Evolutionary conservation across 2,113 vertebrate genomes (phyloP).

Genomic region (Cygnus atratus): DNA sequence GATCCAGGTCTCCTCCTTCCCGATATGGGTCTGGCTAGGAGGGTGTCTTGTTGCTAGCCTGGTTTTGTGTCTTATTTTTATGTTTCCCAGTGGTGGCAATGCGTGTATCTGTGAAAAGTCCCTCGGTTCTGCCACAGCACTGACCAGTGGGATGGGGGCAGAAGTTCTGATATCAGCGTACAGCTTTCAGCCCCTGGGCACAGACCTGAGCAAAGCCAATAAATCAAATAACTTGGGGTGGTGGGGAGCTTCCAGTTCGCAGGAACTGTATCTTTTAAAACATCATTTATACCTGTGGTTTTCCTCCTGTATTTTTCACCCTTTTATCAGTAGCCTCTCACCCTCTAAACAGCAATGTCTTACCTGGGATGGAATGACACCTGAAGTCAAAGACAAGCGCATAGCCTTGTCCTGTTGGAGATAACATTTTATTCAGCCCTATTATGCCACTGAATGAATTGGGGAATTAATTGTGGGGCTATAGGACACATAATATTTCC

Average conservation of each 20-base stretch:
- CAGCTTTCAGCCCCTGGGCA: neutral
- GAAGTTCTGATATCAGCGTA: neutral
- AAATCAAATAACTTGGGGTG: neutral
- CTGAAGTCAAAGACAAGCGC: neutral
- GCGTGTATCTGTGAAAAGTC: neutral
- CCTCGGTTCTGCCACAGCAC: neutral
- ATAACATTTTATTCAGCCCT: neutral
- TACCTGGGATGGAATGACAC: neutral
- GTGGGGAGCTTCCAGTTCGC: neutral
- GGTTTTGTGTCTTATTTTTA: neutral
- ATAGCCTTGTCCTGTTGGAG: neutral
- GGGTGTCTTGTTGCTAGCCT: neutral
- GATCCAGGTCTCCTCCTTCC: neutral
- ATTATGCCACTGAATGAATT: neutral
- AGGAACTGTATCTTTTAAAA: neutral
- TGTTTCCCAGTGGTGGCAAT: neutral
- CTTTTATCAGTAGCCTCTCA: neutral
- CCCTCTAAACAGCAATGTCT: neutral
- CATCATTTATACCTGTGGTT: neutral
- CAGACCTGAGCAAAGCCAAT: neutral
- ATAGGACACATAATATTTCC: neutral
- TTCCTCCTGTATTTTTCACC: neutral
- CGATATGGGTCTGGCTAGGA: neutral
- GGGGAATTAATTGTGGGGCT: neutral
- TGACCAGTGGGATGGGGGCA: neutral